Conservation (phyloP, 2,888 invertebrate genomes). For the Cephus pulcher region DNA sequence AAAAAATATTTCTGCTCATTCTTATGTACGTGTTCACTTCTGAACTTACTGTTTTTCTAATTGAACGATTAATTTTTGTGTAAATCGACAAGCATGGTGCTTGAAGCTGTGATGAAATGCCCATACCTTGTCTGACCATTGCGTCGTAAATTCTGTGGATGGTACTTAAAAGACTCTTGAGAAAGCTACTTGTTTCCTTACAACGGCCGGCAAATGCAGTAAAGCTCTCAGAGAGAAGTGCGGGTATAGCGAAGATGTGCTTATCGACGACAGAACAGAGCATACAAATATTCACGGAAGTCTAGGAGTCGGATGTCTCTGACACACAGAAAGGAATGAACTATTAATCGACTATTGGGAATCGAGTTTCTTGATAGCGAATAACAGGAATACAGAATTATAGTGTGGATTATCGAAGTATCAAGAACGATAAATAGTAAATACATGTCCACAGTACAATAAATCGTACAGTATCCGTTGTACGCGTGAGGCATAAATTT, state of each 20-base stretch:
- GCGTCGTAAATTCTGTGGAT: background rate
- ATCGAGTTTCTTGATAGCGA: background rate
- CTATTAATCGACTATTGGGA: background rate
- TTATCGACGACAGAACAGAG: background rate
- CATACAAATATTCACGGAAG: background rate
- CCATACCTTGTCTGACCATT: background rate
- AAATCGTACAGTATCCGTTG: background rate
- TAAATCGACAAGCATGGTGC: background rate
- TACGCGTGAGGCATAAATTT: background rate
- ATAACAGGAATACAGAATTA: background rate
- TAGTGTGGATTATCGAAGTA: background rate
- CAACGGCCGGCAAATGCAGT: background rate
- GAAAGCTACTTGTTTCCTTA: constrained; percentile 1
- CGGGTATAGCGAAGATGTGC: background rate
- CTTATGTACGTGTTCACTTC: background rate
- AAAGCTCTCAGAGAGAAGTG: background rate
- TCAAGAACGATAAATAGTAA: background rate
- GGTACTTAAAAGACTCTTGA: background rate
- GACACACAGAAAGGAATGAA: background rate
- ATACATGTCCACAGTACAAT: background rate
- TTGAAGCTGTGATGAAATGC: background rate
- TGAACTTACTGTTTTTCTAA: background rate
- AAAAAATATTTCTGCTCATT: background rate
- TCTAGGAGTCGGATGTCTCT: background rate
- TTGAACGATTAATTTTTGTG: background rate